phyloP scores from a whole-genome alignment of 2,113 vertebrate genomes.

The Lampris megalopsis region DNA sequence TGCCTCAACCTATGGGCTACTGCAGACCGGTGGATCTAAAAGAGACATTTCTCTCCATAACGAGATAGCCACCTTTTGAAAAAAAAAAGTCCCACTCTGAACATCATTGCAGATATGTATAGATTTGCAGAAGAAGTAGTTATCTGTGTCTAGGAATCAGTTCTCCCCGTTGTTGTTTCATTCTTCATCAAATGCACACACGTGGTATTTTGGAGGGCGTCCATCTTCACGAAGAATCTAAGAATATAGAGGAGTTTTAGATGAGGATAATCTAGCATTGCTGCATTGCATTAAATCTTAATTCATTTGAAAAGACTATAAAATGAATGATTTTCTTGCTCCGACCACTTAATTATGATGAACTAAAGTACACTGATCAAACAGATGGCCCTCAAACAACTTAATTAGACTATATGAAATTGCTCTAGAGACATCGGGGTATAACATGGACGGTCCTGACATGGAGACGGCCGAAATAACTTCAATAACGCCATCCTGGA shows the following conservation, averaged over 20 bases:
- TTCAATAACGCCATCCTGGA: constrained; percentile 22
- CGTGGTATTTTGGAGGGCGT: too few species aligned
- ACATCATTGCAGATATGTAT: too few species aligned
- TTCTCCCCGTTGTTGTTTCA: too few species aligned
- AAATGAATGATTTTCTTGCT: constrained; percentile 33
- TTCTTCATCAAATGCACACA: too few species aligned
- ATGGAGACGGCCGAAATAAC: constrained; percentile 23
- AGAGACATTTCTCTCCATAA: not conserved
- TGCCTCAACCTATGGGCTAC: not conserved
- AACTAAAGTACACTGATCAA: constrained; percentile 55
- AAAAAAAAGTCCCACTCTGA: too few species aligned
- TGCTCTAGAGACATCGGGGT: constrained; percentile 41
- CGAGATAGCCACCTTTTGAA: too few species aligned
- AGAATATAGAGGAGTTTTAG: too few species aligned
- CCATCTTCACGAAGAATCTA: too few species aligned
- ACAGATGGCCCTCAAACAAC: constrained; percentile 65
- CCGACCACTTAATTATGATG: constrained; percentile 56
- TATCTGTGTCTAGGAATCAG: too few species aligned
- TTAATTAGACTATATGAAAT: constrained; percentile 60
- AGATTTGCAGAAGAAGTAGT: too few species aligned
- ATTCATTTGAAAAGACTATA: constrained; percentile 42
- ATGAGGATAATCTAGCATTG: too few species aligned
- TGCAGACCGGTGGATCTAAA: not conserved
- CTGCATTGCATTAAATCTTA: constrained; percentile 45
- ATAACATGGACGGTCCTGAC: constrained; percentile 19